Evolutionary conservation across 2,113 vertebrate species (phyloP), one percentile per base, ranked within the genome.

Genomic region (Oreotrochilus melanogaster): DNA sequence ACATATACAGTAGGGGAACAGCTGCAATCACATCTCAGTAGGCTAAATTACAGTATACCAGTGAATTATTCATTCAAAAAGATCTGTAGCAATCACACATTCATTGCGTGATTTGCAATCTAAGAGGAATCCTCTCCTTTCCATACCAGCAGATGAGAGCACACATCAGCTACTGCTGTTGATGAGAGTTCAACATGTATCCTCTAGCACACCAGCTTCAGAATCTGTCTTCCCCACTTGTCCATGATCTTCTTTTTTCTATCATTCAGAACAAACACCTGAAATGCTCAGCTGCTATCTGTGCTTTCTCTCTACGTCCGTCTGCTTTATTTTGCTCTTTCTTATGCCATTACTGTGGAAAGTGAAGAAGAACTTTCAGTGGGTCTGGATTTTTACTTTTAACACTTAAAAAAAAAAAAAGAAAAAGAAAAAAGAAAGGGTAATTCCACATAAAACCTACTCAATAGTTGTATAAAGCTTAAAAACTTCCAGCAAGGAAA

Each of bases 41-140:
- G 89, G 89, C 89, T 96, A 94, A 96, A 96, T 95, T 95, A 93
- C n/a, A 37, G 90, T 53, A 96, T 65, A 67, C 86, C 93, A 94
- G 94, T 86, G 93, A 96, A 96, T 96, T 94, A 94, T 96, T 94
- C 88, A 95, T 96, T 95, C 93, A 96, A 71, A 93, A 94, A 88
- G 92, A 96, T 94, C 82, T 88, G 93, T 16, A 70, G 81, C 94
- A 95, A 94, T 93, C 93, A 90, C 78, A 93, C 81, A 66, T 88
- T 74, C 74, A 39, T 7, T 64, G 92, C 75, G 57, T 96, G 92
- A 92, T 92, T 61, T 45, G 94, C 90, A 95, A 15, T 54, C 89
- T 75, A 84, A 95, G 86, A 96, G 69, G 95, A 93, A 95, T 65
- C 79, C 79, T 89, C 89, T 89, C 70, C 53, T 73, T 50, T n/a